Evolutionary conservation across 2,888 invertebrate genomes (phyloP).

Genomic region (Acrobeloides nanus): DNA sequence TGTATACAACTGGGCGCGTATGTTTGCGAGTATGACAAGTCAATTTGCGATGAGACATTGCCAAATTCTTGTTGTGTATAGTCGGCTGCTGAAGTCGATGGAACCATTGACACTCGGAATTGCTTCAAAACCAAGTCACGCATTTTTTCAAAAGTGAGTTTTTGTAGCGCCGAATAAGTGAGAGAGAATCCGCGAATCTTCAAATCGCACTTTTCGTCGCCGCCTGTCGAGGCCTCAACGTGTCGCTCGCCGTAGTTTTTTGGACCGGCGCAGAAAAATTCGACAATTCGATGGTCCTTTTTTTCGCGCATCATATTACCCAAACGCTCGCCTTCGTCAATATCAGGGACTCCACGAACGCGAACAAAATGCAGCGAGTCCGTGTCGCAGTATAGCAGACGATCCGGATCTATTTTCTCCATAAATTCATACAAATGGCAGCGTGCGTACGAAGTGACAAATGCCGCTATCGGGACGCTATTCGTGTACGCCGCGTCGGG

Average conservation of each 20-base stretch:
- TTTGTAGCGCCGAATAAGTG: slow-evolving; percentile 3
- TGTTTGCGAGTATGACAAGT: no score
- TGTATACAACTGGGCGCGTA: no score
- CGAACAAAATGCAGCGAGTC: slow-evolving; percentile 6
- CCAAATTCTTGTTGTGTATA: no score
- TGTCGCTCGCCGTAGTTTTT: slow-evolving; percentile 14
- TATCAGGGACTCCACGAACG: neutral
- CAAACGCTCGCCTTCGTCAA: slow-evolving; percentile 8
- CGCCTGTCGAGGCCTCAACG: neutral
- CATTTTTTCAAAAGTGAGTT: slow-evolving; percentile 7
- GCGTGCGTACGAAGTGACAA: slow-evolving; percentile 9
- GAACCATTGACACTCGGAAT: no score
- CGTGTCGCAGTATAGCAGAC: slow-evolving; percentile 7
- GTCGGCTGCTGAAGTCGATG: no score
- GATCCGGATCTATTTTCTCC: slow-evolving; percentile 6
- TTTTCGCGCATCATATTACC: slow-evolving; percentile 11
- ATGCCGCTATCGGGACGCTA: slow-evolving; percentile 5
- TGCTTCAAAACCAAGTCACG: slow-evolving; percentile 6
- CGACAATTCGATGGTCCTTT: slow-evolving; percentile 3
- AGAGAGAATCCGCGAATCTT: slow-evolving; percentile 11
- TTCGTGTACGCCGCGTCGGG: slow-evolving; percentile 2
- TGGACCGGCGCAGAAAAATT: slow-evolving; percentile 12
- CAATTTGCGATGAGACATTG: no score
- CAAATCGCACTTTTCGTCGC: slow-evolving; percentile 2
- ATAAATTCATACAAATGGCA: slow-evolving; percentile 5